Percentiles rank a stretch among this genome's conserved stretches.
These are phyloP conservation scores for Rhadina sibilatrix DNA, from an alignment of 2,113 vertebrate species.

Conservation along the genomic window DNA sequence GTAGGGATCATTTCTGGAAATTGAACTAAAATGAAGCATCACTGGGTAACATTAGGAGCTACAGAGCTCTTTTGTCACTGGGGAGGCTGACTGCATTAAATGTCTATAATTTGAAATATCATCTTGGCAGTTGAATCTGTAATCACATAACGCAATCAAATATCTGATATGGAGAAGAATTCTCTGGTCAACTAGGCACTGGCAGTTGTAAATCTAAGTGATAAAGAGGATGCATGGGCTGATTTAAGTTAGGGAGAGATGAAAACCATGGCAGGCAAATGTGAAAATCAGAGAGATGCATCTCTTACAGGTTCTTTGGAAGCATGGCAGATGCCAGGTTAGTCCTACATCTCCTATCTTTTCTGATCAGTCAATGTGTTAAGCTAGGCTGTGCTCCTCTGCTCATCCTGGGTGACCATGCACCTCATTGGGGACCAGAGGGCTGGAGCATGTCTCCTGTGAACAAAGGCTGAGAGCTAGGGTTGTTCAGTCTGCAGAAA, in stretches of 20 bases:
- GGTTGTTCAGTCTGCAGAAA: background rate
- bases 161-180: background rate
- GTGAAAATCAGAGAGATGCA: background rate
- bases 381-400: background rate
- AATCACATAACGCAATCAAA: background rate
- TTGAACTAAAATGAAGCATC: background rate
- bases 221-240: background rate
- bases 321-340: background rate
- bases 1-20: background rate
- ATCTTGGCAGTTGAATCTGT: background rate
- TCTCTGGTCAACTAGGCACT: background rate
- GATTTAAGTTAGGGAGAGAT: background rate
- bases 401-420: background rate
- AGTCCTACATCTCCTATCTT: background rate
- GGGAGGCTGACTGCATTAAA: background rate
- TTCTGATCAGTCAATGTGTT: background rate
- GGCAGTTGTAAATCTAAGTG: background rate
- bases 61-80: background rate
- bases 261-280: background rate
- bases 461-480: background rate
- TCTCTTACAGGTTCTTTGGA: background rate
- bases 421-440: background rate
- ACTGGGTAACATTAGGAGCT: background rate
- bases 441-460: background rate
- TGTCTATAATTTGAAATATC: conserved; percentile 5